Base-by-base conservation (phyloP, 1,140 invertebrate species). In the Choristoneura fumiferana region DNA sequence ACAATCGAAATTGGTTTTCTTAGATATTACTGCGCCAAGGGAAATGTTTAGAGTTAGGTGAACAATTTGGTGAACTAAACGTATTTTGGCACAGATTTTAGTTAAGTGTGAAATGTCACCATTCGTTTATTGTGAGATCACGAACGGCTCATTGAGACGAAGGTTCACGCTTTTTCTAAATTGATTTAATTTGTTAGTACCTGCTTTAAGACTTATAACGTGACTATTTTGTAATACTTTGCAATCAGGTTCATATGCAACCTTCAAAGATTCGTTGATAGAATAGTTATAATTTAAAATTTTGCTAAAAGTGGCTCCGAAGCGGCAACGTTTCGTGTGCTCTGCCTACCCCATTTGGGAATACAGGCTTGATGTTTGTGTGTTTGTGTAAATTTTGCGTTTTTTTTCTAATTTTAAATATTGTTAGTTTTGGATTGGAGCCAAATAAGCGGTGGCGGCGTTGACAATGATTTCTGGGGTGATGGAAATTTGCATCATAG, bases 91-190 rank as follows among this genome's bases (percentile, higher is more conserved):
- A n/a, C 4, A 33, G n/a, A 45, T 45, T 17, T 10, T 1, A 18
- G 10, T 29, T 49, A 49, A 13, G 43, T 33, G 43, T 15, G 22
- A n/a, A 49, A 49, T 49, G 43, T 49, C 43, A 17, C 43, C 43
- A 49, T 4, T 22, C 9, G 43, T 18, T 49, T 29, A 49, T 49
- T 49, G 43, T 17, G 12, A 22, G 43, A 49, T 49, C 43, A 49
- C 43, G 43, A 49, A 33, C 10, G 8, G 2, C 18, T 49, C 43
- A 49, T 22, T 49, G 43, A 22, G 22, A 49, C 18, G 40, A 43
- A 43, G 43, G 43, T 49, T 18, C 22, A 6, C 43, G 22, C 17
- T 49, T 49, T 49, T 49, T 22, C 43, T 49, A 49, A 49, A 49
- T 33, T 33, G n/a, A 49, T 18, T 15, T n/a, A 12, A 49, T 12